Evolutionary conservation across 2,888 invertebrate species (phyloP).

Genomic region (Drosophila mimica): DNA sequence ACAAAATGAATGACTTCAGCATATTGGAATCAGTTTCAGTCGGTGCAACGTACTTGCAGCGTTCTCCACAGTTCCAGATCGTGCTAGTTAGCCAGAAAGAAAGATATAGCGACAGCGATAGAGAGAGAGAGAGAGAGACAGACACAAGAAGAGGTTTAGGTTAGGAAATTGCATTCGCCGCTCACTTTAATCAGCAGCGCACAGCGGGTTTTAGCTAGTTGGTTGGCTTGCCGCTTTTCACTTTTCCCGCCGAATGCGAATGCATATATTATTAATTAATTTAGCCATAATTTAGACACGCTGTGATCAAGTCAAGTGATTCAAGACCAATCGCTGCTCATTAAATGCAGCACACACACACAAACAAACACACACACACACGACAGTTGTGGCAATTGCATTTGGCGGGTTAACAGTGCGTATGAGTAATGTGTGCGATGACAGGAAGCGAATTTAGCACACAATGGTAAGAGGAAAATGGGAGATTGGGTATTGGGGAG

Average conservation of each 20-base stretch:
- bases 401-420: constrained; percentile 66
- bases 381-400: constrained; percentile 24
- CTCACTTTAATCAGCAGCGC: constrained; percentile 55
- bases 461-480: constrained; percentile 55
- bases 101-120: not conserved
- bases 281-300: constrained; percentile 61
- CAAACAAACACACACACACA: not conserved
- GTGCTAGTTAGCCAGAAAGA: constrained; percentile 56
- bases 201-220: constrained; percentile 28
- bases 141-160: constrained; percentile 11
- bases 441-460: constrained; percentile 77
- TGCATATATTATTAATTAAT: constrained; percentile 65
- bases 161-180: constrained; percentile 33
- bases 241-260: constrained; percentile 26
- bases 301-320: constrained; percentile 43
- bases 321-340: constrained; percentile 45
- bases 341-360: constrained; percentile 32
- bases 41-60: constrained; percentile 89
- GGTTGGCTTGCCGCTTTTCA: constrained; percentile 32
- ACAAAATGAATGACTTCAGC: constrained; percentile 8
- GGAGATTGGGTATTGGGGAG: not conserved
- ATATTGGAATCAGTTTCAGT: constrained; percentile 5
- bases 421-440: constrained; percentile 73
- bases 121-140: not conserved
- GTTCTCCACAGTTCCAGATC: constrained; percentile 92